Percentiles rank a stretch among this genome's conserved stretches.
These are phyloP conservation scores for Megatriorchis doriae DNA, from an alignment of 2,113 vertebrate species.

Conservation along the genomic window DNA sequence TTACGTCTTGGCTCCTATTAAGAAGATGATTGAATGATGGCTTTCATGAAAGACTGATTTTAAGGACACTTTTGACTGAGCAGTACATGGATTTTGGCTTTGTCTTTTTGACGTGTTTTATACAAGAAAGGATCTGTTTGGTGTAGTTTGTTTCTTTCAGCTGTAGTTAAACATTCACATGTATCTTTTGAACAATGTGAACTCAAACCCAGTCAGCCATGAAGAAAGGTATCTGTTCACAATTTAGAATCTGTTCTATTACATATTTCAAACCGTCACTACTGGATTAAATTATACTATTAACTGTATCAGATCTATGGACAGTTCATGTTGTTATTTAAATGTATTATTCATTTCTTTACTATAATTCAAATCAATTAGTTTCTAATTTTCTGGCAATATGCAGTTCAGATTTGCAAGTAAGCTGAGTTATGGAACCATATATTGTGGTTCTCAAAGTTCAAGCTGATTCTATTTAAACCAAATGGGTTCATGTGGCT, in stretches of 20 bases:
- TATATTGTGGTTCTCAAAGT: conserved; percentile 24
- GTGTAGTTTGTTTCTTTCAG: not conserved
- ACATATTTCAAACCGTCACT: not conserved
- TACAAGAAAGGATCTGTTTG: not conserved
- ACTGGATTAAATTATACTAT: not conserved
- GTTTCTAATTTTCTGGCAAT: conserved; percentile 22
- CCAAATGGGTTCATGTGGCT: conserved; percentile 40
- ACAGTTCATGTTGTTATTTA: not conserved
- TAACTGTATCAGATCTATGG: not conserved
- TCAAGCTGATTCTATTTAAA: conserved; percentile 47
- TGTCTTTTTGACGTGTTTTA: not conserved
- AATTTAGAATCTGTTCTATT: not conserved
- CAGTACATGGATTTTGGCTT: not conserved
- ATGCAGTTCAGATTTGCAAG: conserved; percentile 19
- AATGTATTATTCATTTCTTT: not conserved
- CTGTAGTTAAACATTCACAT: not conserved
- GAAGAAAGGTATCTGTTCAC: conserved; percentile 7
- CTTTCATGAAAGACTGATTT: not conserved
- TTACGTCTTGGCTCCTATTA: not conserved
- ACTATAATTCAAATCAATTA: conserved; percentile 31
- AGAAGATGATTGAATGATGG: not conserved
- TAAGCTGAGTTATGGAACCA: conserved; percentile 5
- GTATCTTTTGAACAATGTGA: not conserved
- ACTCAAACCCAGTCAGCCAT: not conserved
- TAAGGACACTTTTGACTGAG: not conserved